Evolutionary conservation across 2,113 vertebrate genomes (phyloP), one percentile per base, ranked within the genome.

Genomic region (Phalacrocorax aristotelis): DNA sequence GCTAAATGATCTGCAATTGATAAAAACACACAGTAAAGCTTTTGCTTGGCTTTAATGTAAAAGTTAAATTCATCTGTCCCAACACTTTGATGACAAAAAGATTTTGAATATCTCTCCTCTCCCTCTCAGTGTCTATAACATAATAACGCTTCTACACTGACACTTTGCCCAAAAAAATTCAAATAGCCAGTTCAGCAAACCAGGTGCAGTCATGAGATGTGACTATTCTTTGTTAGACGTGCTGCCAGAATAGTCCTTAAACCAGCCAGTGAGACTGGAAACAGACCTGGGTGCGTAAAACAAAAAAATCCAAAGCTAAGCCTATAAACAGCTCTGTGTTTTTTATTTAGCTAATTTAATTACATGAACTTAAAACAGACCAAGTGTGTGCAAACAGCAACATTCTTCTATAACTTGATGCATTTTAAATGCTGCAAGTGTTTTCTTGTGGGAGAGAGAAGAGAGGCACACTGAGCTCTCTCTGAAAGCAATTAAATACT

Each of bases 401-500:
- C 92, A 93, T 95, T 95, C 95, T 92, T 96, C 76, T 96, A 94
- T 84, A 97, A 96, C 80, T 97, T 95, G 71, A 93, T 92, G 83
- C 82, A 83, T 91, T 96, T 95, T 92, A 94, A 93, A 96, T 95
- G 76, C 72, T 95, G 49, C 68, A 72, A 90, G 89, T 88, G 66
- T 97, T 97, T 95, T 95, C 88, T 87, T 96, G 93, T 94, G 89
- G 80, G 92, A 93, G 95, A 95, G 78, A 82, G 61, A 90, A 76
- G 49, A 87, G 93, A 87, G 29, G 70, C 83, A 93, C 66, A 95
- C 58, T 94, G 83, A 97, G 61, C 74, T 70, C 87, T 91, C 89
- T 97, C 95, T 97, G 96, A 96, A 97, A 96, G 96, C 58, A 97
- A 97, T 97, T 97, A 97, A 97, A 95, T 95, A 89, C 78, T 96